Base-by-base conservation (phyloP, 2,797 vertebrate species). In the Iguana delicatissima region DNA sequence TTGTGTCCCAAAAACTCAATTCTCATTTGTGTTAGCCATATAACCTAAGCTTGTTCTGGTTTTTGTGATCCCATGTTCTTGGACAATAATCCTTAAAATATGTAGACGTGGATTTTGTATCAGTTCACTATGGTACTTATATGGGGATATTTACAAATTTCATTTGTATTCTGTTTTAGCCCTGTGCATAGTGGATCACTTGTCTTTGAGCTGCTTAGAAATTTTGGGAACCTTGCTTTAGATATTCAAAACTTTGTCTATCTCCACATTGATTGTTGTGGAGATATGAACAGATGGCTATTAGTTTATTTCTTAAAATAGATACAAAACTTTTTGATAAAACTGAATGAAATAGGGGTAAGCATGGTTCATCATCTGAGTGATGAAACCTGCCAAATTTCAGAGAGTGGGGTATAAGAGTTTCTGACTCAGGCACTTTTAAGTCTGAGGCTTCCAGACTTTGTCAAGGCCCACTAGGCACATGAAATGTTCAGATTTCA, bases 1-100 rank as follows among this genome's bases (percentile, higher is more conserved):
- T 73, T 35, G 91, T 90, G 93, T 93, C 80, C 74, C 22, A 64
- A 89, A 64, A 93, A 84, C 88, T 22, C 72, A 69, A 32, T 18
- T 57, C 67, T 22, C 8, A 16, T n/a, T 83, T 89, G 35, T 38
- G 50, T 89, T 76, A 84, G 84, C 82, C 6, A 35, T 5, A 22
- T 12, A 0, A 57, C 79, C 83, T 87, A 59, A 77, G 83, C 69
- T 35, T 90, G 6, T 29, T 90, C 92, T 91, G 57, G 55, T 87
- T 69, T 1, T 35, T 46, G 42, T 29, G 52, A 18, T 55, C 22
- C 57, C 12, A 52, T n/a, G 67, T 3, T 83, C 88, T 84, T 62
- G 86, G 0, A 46, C 80, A 88, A 82, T 90, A 93, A 90, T 80
- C 7, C 12, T 87, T 89, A 50, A 89, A 92, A 83, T 0, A 67